Evolutionary conservation across 2,113 vertebrate species (phyloP).

Genomic region (sheep (Ovis aries)): DNA sequence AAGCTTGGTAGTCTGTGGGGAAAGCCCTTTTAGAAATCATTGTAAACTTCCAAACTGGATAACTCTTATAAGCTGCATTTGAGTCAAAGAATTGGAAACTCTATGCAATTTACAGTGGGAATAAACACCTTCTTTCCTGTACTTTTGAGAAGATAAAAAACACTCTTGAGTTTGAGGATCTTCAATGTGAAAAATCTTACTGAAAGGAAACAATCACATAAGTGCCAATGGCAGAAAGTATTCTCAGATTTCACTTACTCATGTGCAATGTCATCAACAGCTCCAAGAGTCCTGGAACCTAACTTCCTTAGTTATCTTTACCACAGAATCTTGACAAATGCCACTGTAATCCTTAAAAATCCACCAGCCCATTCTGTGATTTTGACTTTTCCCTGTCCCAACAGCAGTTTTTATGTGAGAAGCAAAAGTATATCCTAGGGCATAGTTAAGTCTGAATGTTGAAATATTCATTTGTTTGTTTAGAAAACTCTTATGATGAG

Average conservation of each 20-base stretch:
- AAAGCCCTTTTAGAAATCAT: not conserved
- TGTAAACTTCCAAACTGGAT: not conserved
- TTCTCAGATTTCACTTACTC: not conserved
- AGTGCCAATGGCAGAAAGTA: not conserved
- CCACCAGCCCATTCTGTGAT: not conserved
- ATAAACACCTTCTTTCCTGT: not conserved
- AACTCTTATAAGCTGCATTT: not conserved
- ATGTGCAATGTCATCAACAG: not conserved
- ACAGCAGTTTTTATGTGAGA: not conserved
- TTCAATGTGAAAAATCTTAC: not conserved
- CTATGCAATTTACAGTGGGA: not conserved
- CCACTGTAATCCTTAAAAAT: not conserved
- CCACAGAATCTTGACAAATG: not conserved
- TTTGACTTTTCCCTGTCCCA: not conserved
- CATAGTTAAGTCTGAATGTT: not conserved
- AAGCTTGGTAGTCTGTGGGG: not conserved
- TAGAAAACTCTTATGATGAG: conserved; percentile 64
- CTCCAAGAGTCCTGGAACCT: not conserved
- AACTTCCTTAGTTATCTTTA: not conserved
- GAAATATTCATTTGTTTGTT: conserved; percentile 64
- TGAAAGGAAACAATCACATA: not conserved
- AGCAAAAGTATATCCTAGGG: not conserved
- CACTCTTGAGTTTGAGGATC: not conserved
- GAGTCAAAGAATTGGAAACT: not conserved
- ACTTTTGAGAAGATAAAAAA: not conserved